Evolutionary conservation across 2,797 vertebrate species (phyloP), one percentile per base, ranked within the genome.

Genomic region (Myripristis jacobus): DNA sequence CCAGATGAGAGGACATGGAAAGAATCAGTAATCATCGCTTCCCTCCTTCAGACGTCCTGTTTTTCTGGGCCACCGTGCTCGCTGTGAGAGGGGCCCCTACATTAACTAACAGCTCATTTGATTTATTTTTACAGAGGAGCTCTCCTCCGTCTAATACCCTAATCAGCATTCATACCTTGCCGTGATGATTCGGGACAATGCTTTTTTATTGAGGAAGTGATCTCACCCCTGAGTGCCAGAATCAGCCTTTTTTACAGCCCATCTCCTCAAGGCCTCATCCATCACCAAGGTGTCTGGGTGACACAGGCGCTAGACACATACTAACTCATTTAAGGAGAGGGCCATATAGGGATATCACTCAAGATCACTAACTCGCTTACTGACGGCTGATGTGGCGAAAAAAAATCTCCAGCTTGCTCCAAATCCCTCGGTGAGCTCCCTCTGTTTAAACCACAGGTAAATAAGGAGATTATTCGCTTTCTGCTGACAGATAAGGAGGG

Each of bases 201-300:
- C 94, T 93, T 96, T 89, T 97, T 97, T 97, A 97, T 98, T 96
- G 96, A 95, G 95, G 96, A 96, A 96, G 95, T 96, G 96, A 97
- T 97, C 96, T 96, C 96, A 96, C 95, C 96, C 95, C 95, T 96
- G 96, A 96, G 96, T 95, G 95, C 95, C 96, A 96, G 96, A 96
- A 96, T 92, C 95, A 92, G 96, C 95, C 94, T 95, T 95, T 96
- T 96, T 96, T 95, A 95, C 95, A 95, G 94, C 87, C 82, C 95
- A 95, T 96, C 95, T 96, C 95, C 95, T 94, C 93, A 82, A 94
- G 95, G 95, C 95, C 95, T 94, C 95, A 98, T 96, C 95, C 95
- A 98, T 97, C 96, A 97, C 94, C 75, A 84, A 92, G 87, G 92
- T 92, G 95, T 95, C 95, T 94, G 94, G 94, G 95, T 94, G 95